These are phyloP conservation scores for Psephotus haematonotus DNA, from an alignment of 2,113 vertebrate genomes.

Conservation along the genomic window DNA sequence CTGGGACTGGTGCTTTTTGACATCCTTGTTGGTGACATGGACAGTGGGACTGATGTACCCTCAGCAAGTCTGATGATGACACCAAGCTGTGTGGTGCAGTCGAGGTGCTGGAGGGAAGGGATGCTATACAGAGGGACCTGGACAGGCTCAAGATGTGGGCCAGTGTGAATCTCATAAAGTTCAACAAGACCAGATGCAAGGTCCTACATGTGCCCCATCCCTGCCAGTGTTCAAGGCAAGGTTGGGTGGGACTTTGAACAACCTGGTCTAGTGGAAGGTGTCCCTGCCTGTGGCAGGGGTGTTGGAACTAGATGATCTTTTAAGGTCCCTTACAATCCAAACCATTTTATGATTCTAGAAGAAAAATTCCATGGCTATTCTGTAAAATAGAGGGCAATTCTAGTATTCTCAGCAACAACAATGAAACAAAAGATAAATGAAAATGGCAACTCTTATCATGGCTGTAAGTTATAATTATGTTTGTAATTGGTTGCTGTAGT, in stretches of 20 bases:
- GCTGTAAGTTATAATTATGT: neutral
- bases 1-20: neutral
- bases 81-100: neutral
- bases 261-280: neutral
- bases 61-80: neutral
- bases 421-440: neutral
- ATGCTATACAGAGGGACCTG: neutral
- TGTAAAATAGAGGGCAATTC: neutral
- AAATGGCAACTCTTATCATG: neutral
- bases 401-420: neutral
- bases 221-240: neutral
- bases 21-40: neutral
- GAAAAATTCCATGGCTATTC: neutral
- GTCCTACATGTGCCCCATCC: neutral
- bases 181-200: neutral
- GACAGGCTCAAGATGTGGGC: neutral
- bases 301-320: neutral
- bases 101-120: neutral
- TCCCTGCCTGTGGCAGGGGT: neutral
- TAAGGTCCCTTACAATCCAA: neutral
- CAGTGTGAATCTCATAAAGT: neutral
- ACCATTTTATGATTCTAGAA: neutral
- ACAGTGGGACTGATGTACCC: neutral
- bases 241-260: neutral
- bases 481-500: neutral